Percentiles rank a stretch among this genome's conserved stretches.
Conservation (phyloP, 2,113 vertebrate species). For the Cercopithecus mona region DNA sequence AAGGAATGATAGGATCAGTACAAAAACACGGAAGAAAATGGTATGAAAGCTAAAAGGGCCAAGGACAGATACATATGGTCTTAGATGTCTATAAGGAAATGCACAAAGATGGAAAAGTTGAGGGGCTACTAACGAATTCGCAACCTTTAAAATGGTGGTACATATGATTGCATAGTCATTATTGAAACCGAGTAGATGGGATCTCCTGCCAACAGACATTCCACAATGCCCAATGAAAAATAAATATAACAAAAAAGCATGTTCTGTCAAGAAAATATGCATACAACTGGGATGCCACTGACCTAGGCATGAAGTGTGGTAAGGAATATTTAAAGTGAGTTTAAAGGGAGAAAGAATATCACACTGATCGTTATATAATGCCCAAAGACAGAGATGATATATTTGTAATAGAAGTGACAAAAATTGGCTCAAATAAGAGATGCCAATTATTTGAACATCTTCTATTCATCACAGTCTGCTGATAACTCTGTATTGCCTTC, state of each 20-base stretch:
- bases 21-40: background rate
- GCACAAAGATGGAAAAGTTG: background rate
- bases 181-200: background rate
- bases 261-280: background rate
- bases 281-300: background rate
- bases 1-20: background rate
- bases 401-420: slow-evolving; percentile 18
- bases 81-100: background rate
- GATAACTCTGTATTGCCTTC: background rate
- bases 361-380: background rate
- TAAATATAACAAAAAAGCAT: background rate
- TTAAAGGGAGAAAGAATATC: background rate
- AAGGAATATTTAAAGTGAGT: background rate
- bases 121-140: background rate
- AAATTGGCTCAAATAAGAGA: slow-evolving; percentile 1
- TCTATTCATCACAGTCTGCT: background rate
- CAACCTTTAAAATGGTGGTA: background rate
- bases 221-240: background rate
- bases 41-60: background rate
- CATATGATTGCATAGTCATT: background rate
- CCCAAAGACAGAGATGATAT: background rate
- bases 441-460: background rate
- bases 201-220: background rate
- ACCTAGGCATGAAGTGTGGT: background rate
- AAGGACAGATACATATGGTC: background rate